Evolutionary conservation across 1,140 invertebrate genomes (phyloP), one percentile per base, ranked within the genome.

Genomic region (Vollenhovia emeryi): DNA sequence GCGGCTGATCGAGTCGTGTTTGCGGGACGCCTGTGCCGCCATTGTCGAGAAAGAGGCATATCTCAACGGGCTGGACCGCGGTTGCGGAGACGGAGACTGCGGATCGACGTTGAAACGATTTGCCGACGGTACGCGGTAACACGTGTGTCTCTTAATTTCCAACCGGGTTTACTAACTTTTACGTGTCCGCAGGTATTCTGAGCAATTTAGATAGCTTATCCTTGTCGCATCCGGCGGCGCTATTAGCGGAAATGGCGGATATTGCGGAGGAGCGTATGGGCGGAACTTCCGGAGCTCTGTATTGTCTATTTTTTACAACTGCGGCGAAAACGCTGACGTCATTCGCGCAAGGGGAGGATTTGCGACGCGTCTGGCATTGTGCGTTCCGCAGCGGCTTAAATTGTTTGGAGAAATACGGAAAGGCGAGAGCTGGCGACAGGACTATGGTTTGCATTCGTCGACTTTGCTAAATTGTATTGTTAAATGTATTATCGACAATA

Each of bases 31-130:
- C 13, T 95, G 96, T 50, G 80, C 95, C 40, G 93, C 91, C 6
- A 86, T 98, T 36, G 94, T 96, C 21, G 89, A 95, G 24, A 94
- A 95, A 48, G 96, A 97, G 91, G 89, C 93, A 1, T 85, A 95
- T 8, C 94, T 98, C 1, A 98, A 98, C 92, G 92, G 94, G 33
- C 91, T 98, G 18, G 98, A 98, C 92, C 96, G 95, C 0, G 96
- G 96, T 6, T 97, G 97, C 92, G 98, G 98, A 2, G 98, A 98
- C 92, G 97, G 97, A 0, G 98, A 98, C 91, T 98, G 97, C 93
- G 98, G 98, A 4, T 96, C 96, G 0, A 98, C 98, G 0, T 93
- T 98, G 15, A 95, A 95, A 62, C 95, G 95, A 73, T 96, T 97
- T 59, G 96, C 96, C 11, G 93, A 96, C 89, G 96, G 96, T 96